A percentile compares a stretch with the other conserved stretches of the same genome.
Evolutionary conservation across 2,113 vertebrate genomes (phyloP).

Genomic region (Columbina picui): DNA sequence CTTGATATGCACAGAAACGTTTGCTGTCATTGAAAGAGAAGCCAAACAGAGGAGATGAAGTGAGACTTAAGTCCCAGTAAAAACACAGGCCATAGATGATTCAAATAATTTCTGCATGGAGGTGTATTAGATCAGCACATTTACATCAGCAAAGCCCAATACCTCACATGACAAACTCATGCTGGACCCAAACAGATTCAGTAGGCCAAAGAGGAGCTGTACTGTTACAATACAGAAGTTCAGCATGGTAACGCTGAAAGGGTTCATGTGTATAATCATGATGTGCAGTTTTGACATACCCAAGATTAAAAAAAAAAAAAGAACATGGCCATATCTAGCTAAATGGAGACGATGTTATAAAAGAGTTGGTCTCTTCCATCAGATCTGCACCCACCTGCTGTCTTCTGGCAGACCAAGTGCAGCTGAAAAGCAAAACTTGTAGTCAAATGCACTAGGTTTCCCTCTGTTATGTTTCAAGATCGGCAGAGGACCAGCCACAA

Average conservation of each 20-base stretch:
- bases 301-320: neutral
- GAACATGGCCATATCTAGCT: neutral
- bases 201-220: neutral
- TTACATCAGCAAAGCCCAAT: neutral
- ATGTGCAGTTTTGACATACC: neutral
- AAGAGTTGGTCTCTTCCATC: neutral
- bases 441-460: neutral
- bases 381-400: neutral
- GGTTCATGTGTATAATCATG: neutral
- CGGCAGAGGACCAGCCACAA: neutral
- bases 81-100: neutral
- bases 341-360: neutral
- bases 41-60: neutral
- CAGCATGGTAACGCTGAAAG: neutral
- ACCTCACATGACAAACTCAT: neutral
- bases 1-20: neutral
- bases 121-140: accelerated
- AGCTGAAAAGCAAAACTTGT: neutral
- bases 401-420: neutral
- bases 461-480: accelerated
- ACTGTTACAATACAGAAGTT: neutral
- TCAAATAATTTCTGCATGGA: neutral
- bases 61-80: neutral
- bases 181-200: neutral
- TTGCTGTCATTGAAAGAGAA: neutral